Conservation (phyloP, 2,113 vertebrate genomes). For the Upupa epops region DNA sequence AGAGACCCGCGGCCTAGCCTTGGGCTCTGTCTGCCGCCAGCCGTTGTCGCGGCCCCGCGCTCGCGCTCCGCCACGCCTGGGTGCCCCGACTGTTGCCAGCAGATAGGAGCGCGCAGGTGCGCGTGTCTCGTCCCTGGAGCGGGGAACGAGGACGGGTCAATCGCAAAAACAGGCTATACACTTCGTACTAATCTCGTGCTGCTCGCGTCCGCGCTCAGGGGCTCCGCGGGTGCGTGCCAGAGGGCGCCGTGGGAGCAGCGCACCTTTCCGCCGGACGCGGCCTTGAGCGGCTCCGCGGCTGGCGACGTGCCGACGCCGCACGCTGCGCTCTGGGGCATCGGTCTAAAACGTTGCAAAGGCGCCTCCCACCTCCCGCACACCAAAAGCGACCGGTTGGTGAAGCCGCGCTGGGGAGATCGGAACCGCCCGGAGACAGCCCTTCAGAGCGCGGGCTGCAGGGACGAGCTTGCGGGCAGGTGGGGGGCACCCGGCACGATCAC, state of each 20-base stretch:
- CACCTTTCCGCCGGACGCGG: background rate
- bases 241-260: background rate
- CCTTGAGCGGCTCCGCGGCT: background rate
- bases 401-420: background rate
- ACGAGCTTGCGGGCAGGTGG: background rate
- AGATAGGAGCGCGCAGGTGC: background rate
- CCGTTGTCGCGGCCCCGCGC: no score
- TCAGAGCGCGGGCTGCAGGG: background rate
- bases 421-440: no score
- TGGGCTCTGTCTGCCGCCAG: background rate
- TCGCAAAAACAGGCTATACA: accelerated
- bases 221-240: no score
- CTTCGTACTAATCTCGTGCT: background rate
- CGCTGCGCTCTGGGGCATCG: background rate
- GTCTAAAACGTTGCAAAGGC: background rate
- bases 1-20: background rate
- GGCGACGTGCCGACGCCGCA: background rate
- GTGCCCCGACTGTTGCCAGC: accelerated
- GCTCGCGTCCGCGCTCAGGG: background rate
- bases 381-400: no score
- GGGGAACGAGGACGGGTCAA: no score
- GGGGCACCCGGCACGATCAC: no score
- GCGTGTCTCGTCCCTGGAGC: background rate
- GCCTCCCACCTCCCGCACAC: accelerated
- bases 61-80: background rate